A percentile compares a stretch with the other conserved stretches of the same genome.
Conservation (phyloP, 2,113 vertebrate genomes). For the Holacanthus passer region DNA sequence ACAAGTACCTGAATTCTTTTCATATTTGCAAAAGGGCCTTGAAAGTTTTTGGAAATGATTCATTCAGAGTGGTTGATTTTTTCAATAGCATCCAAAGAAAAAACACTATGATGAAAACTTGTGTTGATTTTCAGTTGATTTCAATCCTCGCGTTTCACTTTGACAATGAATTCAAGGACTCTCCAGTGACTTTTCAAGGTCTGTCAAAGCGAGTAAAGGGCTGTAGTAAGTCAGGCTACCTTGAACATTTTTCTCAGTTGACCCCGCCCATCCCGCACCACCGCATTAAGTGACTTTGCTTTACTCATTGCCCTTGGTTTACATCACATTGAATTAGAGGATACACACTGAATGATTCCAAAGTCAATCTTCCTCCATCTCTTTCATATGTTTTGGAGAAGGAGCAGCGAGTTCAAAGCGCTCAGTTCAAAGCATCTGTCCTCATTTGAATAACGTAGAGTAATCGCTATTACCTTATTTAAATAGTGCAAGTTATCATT, state of each 20-base stretch:
- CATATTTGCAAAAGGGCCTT: conserved; percentile 31
- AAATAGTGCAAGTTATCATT: conserved; percentile 84
- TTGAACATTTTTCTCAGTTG: background rate
- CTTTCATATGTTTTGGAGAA: conserved; percentile 71
- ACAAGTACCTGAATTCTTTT: conserved; percentile 9
- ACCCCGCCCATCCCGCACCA: conserved; percentile 21
- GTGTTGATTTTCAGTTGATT: background rate
- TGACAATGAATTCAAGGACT: conserved; percentile 28
- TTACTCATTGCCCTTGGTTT: conserved; percentile 68
- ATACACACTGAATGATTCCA: conserved; percentile 60
- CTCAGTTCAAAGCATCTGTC: conserved; percentile 72
- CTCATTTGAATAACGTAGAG: conserved; percentile 81
- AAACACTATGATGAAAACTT: background rate
- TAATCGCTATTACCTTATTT: conserved; percentile 84
- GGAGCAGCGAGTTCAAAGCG: conserved; percentile 76
- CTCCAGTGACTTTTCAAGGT: conserved; percentile 38
- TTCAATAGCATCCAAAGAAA: background rate
- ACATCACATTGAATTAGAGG: conserved; percentile 76
- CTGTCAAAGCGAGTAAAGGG: conserved; percentile 24
- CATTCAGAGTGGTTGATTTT: background rate
- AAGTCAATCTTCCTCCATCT: conserved; percentile 68
- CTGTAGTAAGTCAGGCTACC: background rate
- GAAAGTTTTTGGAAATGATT: conserved; percentile 34
- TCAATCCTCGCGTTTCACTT: background rate
- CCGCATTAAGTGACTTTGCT: conserved; percentile 54